Evolutionary conservation across 2,888 invertebrate species (phyloP), one percentile per base, ranked within the genome.

Genomic region (Lottia scabra): DNA sequence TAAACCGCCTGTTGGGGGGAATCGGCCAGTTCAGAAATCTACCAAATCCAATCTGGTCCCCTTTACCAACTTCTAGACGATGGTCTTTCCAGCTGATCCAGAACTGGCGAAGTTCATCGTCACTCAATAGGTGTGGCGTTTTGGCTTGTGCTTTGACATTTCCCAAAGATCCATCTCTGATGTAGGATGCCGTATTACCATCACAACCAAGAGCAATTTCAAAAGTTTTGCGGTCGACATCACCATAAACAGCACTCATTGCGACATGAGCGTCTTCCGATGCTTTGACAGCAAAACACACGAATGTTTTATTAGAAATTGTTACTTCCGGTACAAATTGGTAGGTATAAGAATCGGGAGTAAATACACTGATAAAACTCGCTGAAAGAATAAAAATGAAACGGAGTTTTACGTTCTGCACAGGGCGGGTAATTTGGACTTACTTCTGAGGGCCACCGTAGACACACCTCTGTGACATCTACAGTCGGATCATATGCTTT

Each of bases 291-390:
- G 85, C 83, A 79, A 88, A 88, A 15, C 85, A 83, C 23, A 88
- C 68, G 81, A 81, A 86, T 6, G 81, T 81, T 75, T 87, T 88
- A 69, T 82, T 82, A 74, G 81, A 84, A 48, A 88, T 86, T 0
- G 84, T 79, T 2, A 88, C 85, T 74, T 88, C 87, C 8, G 88
- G 87, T 12, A 88, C 83, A 68, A 85, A 84, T 70, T 85, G 84
- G 76, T 87, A 88, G 69, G 83, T 83, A 78, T 87, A 88, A 23
- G 82, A 74, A 66, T 85, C 84, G 1, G 87, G 87, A 10, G 88
- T 88, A 68, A 86, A 84, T 5, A 88, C 85, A 8, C 87, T 86
- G 26, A 86, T 86, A 75, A 87, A 88, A 72, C 87, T 88, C 72
- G 86, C 88, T 88, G 80, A 13, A 77, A 74, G 43, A 62, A n/a